These are phyloP conservation scores for Drosophila saltans DNA, from an alignment of 1,140 invertebrate genomes.

Conservation along the genomic window DNA sequence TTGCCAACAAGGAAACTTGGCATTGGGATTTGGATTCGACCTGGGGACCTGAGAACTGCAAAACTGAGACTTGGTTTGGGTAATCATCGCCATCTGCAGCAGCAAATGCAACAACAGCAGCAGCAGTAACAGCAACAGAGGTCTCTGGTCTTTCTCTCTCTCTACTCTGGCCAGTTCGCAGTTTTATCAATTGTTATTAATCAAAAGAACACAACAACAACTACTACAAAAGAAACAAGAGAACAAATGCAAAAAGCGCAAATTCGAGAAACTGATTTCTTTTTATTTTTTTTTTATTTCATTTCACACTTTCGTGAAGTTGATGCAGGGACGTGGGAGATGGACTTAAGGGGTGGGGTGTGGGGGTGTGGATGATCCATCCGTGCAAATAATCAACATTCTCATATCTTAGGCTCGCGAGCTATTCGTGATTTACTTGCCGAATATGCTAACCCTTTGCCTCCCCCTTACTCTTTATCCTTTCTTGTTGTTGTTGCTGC, in stretches of 20 bases:
- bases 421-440: constrained; percentile 81
- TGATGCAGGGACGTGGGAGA: neutral
- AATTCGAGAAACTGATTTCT: constrained; percentile 47
- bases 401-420: constrained; percentile 70
- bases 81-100: constrained; percentile 70
- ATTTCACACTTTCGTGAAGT: constrained; percentile 67
- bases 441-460: constrained; percentile 31
- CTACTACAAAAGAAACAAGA: constrained; percentile 44
- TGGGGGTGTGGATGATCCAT: constrained; percentile 34
- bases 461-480: constrained; percentile 15
- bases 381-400: constrained; percentile 82
- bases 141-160: constrained; percentile 8
- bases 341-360: neutral
- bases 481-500: constrained; percentile 19
- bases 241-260: constrained; percentile 60
- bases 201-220: constrained; percentile 61
- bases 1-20: constrained; percentile 42
- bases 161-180: constrained; percentile 22
- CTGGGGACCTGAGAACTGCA: constrained; percentile 2
- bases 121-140: constrained; percentile 21
- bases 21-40: constrained; percentile 11
- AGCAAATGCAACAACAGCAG: constrained; percentile 36
- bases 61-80: constrained; percentile 37
- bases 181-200: constrained; percentile 78
- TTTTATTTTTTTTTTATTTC: constrained; percentile 55